Percentiles rank a stretch among this genome's conserved stretches.
Conservation (phyloP, 2,113 vertebrate genomes). For the Apistogramma diplotaenia region DNA sequence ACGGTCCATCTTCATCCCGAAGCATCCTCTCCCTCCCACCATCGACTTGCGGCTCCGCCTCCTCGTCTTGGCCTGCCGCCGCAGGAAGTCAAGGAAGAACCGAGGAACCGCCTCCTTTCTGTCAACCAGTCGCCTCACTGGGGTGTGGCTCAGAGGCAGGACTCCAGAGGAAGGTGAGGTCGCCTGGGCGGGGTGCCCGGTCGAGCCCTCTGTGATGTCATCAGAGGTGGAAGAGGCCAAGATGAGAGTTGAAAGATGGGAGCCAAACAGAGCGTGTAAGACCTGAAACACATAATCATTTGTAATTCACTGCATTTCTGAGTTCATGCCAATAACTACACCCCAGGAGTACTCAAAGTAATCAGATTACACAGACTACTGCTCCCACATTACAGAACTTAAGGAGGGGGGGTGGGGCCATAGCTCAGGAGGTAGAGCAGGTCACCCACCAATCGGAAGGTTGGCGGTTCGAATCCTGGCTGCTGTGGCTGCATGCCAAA, state of each 20-base stretch:
- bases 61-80: conserved; percentile 59
- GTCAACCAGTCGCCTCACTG: background rate
- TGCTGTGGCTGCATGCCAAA: no score
- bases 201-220: conserved; percentile 67
- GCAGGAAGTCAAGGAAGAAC: conserved; percentile 70
- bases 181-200: background rate
- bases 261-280: conserved; percentile 66
- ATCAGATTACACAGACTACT: background rate
- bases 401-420: no score
- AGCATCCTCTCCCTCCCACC: conserved; percentile 74
- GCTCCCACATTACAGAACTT: no score
- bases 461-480: no score
- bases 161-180: accelerated
- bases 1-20: conserved; percentile 83
- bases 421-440: no score
- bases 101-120: conserved; percentile 16
- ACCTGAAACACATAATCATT: conserved; percentile 49
- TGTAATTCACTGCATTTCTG: background rate
- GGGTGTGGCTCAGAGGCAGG: background rate
- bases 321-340: background rate
- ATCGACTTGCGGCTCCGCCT: conserved; percentile 69
- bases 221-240: conserved; percentile 22
- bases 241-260: conserved; percentile 62
- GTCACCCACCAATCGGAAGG: no score
- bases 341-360: background rate